Evolutionary conservation across 2,797 vertebrate genomes (phyloP).

Genomic region (Syncerus caffer): DNA sequence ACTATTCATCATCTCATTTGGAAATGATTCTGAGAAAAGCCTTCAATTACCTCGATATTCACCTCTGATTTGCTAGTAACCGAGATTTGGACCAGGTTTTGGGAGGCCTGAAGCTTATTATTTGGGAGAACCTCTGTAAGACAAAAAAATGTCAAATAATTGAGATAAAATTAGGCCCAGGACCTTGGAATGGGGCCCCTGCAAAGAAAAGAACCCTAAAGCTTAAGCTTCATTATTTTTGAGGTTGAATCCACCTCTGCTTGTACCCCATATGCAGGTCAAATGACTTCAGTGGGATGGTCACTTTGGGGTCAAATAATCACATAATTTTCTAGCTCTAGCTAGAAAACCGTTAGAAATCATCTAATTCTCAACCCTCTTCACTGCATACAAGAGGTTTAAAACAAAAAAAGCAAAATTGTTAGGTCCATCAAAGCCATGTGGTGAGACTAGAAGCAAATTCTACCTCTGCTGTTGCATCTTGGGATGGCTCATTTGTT

Average conservation of each 20-base stretch:
- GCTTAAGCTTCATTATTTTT: background rate
- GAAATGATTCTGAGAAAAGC: background rate
- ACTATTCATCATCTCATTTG: background rate
- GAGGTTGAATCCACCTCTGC: background rate
- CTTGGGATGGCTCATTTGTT: background rate
- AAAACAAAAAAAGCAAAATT: background rate
- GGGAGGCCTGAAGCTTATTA: constrained; percentile 5
- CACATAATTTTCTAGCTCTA: background rate
- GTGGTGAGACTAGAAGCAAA: background rate
- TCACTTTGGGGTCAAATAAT: background rate
- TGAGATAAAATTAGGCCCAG: background rate
- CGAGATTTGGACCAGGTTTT: background rate
- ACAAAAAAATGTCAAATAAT: background rate
- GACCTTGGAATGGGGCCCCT: background rate
- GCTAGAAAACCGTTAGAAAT: constrained; percentile 7
- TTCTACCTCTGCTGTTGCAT: background rate
- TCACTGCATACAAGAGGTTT: background rate
- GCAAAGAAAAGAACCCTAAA: constrained; percentile 21
- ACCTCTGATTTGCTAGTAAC: constrained; percentile 2
- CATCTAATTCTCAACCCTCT: background rate
- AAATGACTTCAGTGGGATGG: background rate
- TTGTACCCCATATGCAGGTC: background rate
- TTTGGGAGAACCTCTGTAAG: constrained; percentile 11
- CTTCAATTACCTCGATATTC: background rate
- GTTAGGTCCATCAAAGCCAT: background rate